Evolutionary conservation across 2,888 invertebrate species (phyloP).

Genomic region (Syrphus vitripennis): DNA sequence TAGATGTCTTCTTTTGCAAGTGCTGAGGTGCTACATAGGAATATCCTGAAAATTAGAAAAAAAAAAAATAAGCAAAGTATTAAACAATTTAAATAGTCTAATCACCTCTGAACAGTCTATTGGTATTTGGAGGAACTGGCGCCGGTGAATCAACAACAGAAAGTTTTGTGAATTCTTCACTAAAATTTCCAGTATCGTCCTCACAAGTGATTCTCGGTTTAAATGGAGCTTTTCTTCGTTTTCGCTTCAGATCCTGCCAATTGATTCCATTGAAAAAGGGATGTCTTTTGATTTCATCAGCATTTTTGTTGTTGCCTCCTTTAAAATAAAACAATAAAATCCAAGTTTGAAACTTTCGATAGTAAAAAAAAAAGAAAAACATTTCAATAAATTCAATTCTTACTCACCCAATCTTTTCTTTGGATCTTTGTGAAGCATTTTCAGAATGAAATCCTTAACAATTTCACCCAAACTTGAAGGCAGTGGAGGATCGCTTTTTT

Average conservation of each 20-base stretch:
- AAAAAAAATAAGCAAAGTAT: conserved; percentile 1
- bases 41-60: conserved; percentile 85
- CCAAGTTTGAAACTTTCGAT: neutral
- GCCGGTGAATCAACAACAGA: conserved; percentile 95
- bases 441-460: conserved; percentile 88
- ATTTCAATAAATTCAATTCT: neutral
- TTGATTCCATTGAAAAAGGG: conserved; percentile 91
- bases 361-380: neutral
- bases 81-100: neutral
- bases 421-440: conserved; percentile 95
- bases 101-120: conserved; percentile 92
- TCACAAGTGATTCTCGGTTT: conserved; percentile 93
- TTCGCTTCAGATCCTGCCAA: conserved; percentile 91
- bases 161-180: conserved; percentile 97
- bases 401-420: conserved; percentile 87
- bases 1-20: conserved; percentile 71
- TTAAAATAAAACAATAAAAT: neutral
- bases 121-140: conserved; percentile 91
- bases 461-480: conserved; percentile 89
- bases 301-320: conserved; percentile 92
- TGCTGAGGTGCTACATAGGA: conserved; percentile 94
- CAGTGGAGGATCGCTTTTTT: conserved; percentile 94
- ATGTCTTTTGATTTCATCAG: conserved; percentile 94
- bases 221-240: conserved; percentile 93
- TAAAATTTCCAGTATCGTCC: conserved; percentile 97